Evolutionary conservation across 2,113 vertebrate species (phyloP).

Genomic region (Brevimyrus niger): DNA sequence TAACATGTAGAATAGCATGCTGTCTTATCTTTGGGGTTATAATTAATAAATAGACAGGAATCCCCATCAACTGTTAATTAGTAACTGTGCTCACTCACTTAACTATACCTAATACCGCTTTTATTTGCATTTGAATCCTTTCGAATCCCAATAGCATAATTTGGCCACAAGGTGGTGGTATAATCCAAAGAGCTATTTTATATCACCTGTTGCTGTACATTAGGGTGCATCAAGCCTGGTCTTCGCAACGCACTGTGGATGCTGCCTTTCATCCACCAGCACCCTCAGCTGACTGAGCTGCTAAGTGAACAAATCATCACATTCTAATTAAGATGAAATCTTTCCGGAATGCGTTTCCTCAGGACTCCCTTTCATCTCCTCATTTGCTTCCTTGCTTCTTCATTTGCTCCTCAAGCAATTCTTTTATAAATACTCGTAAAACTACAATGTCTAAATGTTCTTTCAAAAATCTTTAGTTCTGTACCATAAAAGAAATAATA

Average conservation of each 20-base stretch:
- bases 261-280: neutral
- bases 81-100: neutral
- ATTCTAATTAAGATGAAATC: neutral
- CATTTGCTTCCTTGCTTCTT: no score
- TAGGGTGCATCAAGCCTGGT: neutral
- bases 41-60: neutral
- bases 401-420: no score
- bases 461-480: neutral
- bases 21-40: neutral
- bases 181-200: neutral
- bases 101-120: neutral
- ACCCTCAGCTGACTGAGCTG: neutral
- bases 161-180: conserved; percentile 42
- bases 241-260: neutral
- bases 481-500: neutral
- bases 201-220: neutral
- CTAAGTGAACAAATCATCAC: neutral
- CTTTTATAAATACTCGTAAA: neutral
- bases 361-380: neutral
- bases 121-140: neutral
- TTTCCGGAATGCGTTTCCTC: neutral
- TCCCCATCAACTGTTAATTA: neutral
- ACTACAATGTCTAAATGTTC: neutral
- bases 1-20: neutral
- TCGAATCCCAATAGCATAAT: neutral